phyloP scores from a whole-genome alignment of 2,888 invertebrate species.

The Heliconius cydno region DNA sequence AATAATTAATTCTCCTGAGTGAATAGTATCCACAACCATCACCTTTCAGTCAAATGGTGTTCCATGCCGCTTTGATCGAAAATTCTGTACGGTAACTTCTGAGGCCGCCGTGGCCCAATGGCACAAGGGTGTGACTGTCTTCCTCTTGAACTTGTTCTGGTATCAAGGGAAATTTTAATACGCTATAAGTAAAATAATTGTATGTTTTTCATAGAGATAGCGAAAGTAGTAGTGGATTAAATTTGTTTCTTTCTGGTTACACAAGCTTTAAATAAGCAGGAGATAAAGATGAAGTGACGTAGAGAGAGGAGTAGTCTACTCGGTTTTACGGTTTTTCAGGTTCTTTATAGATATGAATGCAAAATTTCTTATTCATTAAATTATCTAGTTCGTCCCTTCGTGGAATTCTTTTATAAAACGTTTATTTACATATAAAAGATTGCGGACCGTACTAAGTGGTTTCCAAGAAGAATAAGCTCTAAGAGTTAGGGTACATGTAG shows the following conservation, averaged over 20 bases:
- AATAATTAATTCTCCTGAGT: not conserved
- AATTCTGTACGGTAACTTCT: not conserved
- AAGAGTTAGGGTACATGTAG: not conserved
- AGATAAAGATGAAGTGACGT: no score
- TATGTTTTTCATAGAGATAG: not conserved
- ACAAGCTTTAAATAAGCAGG: no score
- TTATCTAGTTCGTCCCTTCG: not conserved
- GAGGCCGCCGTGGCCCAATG: no score
- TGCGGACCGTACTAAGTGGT: slow-evolving; percentile 3
- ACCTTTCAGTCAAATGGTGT: no score
- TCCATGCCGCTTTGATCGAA: not conserved
- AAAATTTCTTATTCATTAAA: not conserved
- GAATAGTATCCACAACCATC: not conserved
- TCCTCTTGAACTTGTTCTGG: no score
- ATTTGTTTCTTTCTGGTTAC: no score
- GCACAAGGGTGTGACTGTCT: no score
- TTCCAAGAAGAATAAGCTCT: not conserved
- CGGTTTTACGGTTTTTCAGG: not conserved
- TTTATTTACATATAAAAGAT: slow-evolving; percentile 7
- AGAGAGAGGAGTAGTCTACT: no score
- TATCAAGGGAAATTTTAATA: not conserved
- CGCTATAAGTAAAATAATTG: no score
- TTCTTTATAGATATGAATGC: not conserved
- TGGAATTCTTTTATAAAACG: not conserved
- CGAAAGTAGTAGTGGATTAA: not conserved